Conservation (phyloP, 2,797 vertebrate species). For the Cottoperca gobio region DNA sequence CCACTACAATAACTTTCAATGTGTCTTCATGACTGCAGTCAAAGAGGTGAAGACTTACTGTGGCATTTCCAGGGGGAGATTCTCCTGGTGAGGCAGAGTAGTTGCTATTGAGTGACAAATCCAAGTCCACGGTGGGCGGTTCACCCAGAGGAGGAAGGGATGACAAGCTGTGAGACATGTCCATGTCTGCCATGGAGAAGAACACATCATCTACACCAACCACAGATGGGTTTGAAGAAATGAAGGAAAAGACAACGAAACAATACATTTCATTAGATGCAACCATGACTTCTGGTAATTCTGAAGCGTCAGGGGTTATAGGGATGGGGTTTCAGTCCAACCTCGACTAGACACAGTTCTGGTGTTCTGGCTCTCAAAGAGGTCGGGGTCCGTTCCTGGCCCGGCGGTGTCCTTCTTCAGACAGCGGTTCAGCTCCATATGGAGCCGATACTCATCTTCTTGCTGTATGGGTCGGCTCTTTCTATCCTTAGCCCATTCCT, state of each 20-base stretch:
- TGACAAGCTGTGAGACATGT: conserved; percentile 98
- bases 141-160: conserved; percentile 97
- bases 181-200: conserved; percentile 99
- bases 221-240: conserved; percentile 12
- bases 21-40: not conserved
- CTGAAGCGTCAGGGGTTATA: not conserved
- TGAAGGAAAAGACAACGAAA: conserved; percentile 19
- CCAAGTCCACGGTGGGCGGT: conserved; percentile 95
- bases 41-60: conserved; percentile 80
- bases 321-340: conserved; percentile 48
- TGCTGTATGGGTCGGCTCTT: conserved; percentile 97
- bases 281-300: not conserved
- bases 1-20: not conserved
- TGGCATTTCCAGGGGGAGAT: conserved; percentile 90
- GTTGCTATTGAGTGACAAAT: conserved; percentile 95
- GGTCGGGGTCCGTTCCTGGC: conserved; percentile 88
- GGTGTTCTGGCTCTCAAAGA: conserved; percentile 92
- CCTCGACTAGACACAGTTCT: conserved; percentile 96
- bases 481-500: conserved; percentile 91
- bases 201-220: conserved; percentile 94
- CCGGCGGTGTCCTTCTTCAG: conserved; percentile 91
- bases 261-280: conserved; percentile 6
- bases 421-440: conserved; percentile 96
- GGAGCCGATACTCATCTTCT: conserved; percentile 98
- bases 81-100: conserved; percentile 92